Evolutionary conservation across 2,888 invertebrate species (phyloP).

Genomic region (Eupithecia subfuscata): DNA sequence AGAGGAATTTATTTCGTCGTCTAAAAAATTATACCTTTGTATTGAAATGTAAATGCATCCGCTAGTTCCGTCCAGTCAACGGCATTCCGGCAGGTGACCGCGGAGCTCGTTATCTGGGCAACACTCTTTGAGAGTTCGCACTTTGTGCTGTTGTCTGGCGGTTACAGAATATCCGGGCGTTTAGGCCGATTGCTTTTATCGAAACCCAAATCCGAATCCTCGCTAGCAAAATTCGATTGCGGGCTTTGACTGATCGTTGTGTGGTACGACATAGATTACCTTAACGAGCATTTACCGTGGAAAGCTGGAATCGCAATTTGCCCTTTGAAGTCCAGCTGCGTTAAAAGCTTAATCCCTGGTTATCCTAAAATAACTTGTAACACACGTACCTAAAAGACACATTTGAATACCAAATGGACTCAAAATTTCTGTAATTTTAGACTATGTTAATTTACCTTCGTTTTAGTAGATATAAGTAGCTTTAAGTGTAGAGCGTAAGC

Average conservation of each 20-base stretch:
- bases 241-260: constrained; percentile 29
- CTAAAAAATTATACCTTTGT: constrained; percentile 23
- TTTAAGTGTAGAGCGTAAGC: not conserved
- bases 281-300: constrained; percentile 26
- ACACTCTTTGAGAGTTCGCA: constrained; percentile 34
- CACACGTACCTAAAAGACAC: constrained; percentile 8
- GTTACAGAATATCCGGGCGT: constrained; percentile 18
- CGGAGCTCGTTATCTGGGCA: constrained; percentile 29
- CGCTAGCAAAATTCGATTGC: constrained; percentile 25
- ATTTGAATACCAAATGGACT: constrained; percentile 23
- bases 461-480: constrained; percentile 16
- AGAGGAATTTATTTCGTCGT: constrained; percentile 16
- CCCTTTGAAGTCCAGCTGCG: constrained; percentile 36
- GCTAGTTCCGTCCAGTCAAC: constrained; percentile 14
- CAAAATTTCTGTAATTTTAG: constrained; percentile 24
- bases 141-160: constrained; percentile 32
- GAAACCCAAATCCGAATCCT: constrained; percentile 27
- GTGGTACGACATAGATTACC: constrained; percentile 23
- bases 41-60: constrained; percentile 29
- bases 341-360: constrained; percentile 19
- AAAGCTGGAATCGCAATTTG: constrained; percentile 24
- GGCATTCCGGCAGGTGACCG: constrained; percentile 26
- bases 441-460: constrained; percentile 16
- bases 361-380: constrained; percentile 32
- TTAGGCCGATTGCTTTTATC: constrained; percentile 29